These are phyloP conservation scores for Tenthredo scrophulariae DNA, from an alignment of 2,888 invertebrate genomes.

Conservation along the genomic window DNA sequence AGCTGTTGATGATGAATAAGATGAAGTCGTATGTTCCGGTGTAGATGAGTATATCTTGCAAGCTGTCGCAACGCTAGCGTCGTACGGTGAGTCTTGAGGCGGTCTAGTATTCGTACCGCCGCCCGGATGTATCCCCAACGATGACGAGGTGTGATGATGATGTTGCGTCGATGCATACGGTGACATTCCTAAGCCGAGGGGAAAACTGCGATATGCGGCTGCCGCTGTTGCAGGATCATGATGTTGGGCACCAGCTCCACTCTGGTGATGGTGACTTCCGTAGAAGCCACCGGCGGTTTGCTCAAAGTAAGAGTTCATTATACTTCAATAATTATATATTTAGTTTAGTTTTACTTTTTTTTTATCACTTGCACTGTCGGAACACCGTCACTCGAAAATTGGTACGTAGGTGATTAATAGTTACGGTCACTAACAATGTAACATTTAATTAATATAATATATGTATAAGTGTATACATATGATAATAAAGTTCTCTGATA, in stretches of 20 bases:
- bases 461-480: background rate
- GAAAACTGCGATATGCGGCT: constrained; percentile 90
- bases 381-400: constrained; percentile 69
- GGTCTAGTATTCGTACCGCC: constrained; percentile 87
- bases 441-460: constrained; percentile 4
- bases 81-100: constrained; percentile 95
- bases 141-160: constrained; percentile 83
- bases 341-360: background rate
- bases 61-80: constrained; percentile 92
- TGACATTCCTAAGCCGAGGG: constrained; percentile 90
- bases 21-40: constrained; percentile 81
- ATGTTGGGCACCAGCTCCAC: constrained; percentile 82
- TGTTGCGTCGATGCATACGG: constrained; percentile 88
- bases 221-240: constrained; percentile 88
- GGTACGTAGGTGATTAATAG: background rate
- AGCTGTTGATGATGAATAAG: constrained; percentile 80
- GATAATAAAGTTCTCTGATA: background rate
- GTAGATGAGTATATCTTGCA: constrained; percentile 90
- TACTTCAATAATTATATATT: constrained; percentile 63
- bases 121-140: constrained; percentile 81
- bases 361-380: constrained; percentile 6
- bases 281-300: constrained; percentile 93
- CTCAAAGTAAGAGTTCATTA: constrained; percentile 98
- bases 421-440: constrained; percentile 50
- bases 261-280: constrained; percentile 93